These are phyloP conservation scores for Hylaeus anthracinus DNA, from an alignment of 1,140 invertebrate species.

Conservation along the genomic window DNA sequence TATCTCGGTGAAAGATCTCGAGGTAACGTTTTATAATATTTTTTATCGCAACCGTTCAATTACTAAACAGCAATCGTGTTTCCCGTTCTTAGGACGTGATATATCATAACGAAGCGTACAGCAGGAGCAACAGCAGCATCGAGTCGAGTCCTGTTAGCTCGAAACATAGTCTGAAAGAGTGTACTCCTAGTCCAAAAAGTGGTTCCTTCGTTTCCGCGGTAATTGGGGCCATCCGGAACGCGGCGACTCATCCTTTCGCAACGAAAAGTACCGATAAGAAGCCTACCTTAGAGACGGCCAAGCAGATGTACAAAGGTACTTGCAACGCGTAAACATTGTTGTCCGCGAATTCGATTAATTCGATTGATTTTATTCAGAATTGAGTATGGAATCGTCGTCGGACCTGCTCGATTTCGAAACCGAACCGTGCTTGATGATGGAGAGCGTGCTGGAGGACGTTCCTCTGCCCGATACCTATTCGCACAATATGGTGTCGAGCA, in stretches of 20 bases:
- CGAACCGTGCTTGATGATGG: slow-evolving; percentile 89
- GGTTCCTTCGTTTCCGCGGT: slow-evolving; percentile 86
- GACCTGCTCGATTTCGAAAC: slow-evolving; percentile 89
- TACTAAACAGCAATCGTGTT: not conserved
- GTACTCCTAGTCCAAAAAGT: slow-evolving; percentile 82
- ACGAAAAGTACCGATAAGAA: slow-evolving; percentile 71
- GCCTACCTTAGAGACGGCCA: slow-evolving; percentile 61
- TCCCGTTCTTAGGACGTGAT: slow-evolving; percentile 83
- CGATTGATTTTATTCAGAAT: slow-evolving; percentile 55
- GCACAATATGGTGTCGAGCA: slow-evolving; percentile 86
- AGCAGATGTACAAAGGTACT: slow-evolving; percentile 74
- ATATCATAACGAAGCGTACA: slow-evolving; percentile 88
- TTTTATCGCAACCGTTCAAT: not conserved
- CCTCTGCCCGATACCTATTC: slow-evolving; percentile 84
- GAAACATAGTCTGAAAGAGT: slow-evolving; percentile 79
- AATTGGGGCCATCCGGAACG: slow-evolving; percentile 85
- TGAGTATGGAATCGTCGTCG: slow-evolving; percentile 82
- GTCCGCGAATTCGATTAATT: not conserved
- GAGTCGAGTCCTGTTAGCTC: slow-evolving; percentile 83
- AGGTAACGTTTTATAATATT: slow-evolving; percentile 79
- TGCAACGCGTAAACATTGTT: not conserved
- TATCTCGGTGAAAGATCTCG: slow-evolving; percentile 88
- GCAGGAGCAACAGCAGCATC: slow-evolving; percentile 83
- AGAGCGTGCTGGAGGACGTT: slow-evolving; percentile 86
- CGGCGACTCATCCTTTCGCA: slow-evolving; percentile 82